Percentiles rank a stretch among this genome's conserved stretches.
Evolutionary conservation across 2,888 invertebrate genomes (phyloP).

Genomic region (Gastrophysa polygoni): DNA sequence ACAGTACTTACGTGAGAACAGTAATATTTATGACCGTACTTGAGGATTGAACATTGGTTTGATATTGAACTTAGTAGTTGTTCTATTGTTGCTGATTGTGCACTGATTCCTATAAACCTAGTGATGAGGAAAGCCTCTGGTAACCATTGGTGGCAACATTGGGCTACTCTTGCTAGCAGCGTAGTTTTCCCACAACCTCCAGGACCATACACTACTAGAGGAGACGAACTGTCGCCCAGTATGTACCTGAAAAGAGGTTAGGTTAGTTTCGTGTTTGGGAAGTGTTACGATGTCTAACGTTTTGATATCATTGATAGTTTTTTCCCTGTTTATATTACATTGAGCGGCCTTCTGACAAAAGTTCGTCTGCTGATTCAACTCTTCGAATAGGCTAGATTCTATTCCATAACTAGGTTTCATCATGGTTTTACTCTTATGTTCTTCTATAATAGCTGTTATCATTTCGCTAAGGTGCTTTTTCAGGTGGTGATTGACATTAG

Average conservation of each 20-base stretch:
- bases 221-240: constrained; percentile 64
- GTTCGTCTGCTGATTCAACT: constrained; percentile 73
- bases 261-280: not conserved
- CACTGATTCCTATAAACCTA: constrained; percentile 71
- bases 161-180: constrained; percentile 74
- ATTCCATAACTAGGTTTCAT: constrained; percentile 68
- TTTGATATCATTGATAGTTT: constrained; percentile 71
- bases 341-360: constrained; percentile 75
- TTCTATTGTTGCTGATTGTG: constrained; percentile 70
- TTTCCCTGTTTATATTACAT: constrained; percentile 72
- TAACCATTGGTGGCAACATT: constrained; percentile 68
- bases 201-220: constrained; percentile 76
- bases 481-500: constrained; percentile 68
- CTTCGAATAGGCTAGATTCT: constrained; percentile 68
- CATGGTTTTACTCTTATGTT: constrained; percentile 65
- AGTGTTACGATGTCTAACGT: constrained; percentile 59
- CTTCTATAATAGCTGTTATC: constrained; percentile 72
- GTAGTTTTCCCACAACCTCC: constrained; percentile 87
- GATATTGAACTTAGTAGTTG: constrained; percentile 77
- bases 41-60: constrained; percentile 75
- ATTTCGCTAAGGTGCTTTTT: constrained; percentile 71
- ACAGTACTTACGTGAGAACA: constrained; percentile 63
- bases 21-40: constrained; percentile 69
- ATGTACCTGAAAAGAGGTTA: constrained; percentile 64
- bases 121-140: constrained; percentile 63